Evolutionary conservation across 2,113 vertebrate genomes (phyloP).

Genomic region (Typhlomys cinereus): DNA sequence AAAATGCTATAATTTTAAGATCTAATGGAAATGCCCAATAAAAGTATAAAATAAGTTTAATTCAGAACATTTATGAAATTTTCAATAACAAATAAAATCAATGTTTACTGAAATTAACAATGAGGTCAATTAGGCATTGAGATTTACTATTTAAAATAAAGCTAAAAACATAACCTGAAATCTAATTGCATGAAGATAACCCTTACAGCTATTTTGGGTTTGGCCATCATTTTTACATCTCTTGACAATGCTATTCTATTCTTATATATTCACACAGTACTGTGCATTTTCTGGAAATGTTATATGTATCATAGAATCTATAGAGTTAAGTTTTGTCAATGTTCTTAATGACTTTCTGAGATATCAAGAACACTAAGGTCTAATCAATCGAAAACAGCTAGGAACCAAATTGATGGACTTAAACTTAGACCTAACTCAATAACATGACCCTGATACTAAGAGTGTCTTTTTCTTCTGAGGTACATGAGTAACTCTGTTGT

Average conservation of each 20-base stretch:
- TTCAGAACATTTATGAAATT: slow-evolving; percentile 32
- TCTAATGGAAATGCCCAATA: background rate
- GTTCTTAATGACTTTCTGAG: slow-evolving; percentile 19
- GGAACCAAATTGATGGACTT: background rate
- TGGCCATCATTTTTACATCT: background rate
- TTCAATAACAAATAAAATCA: background rate
- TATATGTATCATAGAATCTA: background rate
- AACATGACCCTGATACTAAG: background rate
- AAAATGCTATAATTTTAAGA: background rate
- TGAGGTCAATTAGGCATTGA: background rate
- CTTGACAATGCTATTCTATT: background rate
- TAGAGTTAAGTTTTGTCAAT: slow-evolving; percentile 10
- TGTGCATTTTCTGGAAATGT: background rate
- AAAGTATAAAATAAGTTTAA: background rate
- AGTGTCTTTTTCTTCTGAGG: background rate
- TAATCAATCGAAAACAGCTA: background rate
- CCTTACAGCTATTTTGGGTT: background rate
- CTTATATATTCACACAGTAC: background rate
- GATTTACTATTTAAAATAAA: background rate
- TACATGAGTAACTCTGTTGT: background rate
- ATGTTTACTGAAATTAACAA: background rate
- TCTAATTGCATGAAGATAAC: background rate
- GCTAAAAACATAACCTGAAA: background rate
- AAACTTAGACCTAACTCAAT: background rate
- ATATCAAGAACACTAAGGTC: background rate